Evolutionary conservation across 2,113 vertebrate genomes (phyloP).

Genomic region (Bungarus multicinctus): DNA sequence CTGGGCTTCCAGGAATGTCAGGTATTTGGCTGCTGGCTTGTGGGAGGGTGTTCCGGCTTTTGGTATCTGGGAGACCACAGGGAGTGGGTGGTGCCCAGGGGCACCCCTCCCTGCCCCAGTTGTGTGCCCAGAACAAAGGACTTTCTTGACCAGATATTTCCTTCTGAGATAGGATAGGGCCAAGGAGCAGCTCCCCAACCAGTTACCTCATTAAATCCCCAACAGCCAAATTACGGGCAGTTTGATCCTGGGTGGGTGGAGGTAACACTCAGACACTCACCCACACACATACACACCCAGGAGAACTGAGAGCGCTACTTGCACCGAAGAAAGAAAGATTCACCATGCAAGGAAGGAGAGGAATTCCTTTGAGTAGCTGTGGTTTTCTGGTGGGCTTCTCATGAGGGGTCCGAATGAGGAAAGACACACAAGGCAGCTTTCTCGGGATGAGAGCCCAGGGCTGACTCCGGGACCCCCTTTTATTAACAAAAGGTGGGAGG

Average conservation of each 20-base stretch:
- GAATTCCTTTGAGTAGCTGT: too few relatives aligned
- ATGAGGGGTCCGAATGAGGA: too few relatives aligned
- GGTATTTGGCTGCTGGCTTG: conserved; percentile 29
- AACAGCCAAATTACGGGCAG: background rate
- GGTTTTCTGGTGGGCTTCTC: too few relatives aligned
- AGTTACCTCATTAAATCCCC: background rate
- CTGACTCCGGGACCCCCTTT: too few relatives aligned
- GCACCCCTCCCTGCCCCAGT: background rate
- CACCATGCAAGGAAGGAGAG: background rate
- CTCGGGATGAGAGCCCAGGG: too few relatives aligned
- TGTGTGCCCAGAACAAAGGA: background rate
- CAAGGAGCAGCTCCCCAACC: background rate
- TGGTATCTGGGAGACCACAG: background rate
- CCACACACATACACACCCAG: background rate
- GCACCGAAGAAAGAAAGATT: background rate
- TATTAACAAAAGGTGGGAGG: too few relatives aligned
- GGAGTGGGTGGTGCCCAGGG: background rate
- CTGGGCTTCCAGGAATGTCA: conserved; percentile 39
- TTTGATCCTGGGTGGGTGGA: background rate
- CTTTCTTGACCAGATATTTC: background rate
- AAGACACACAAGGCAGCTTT: too few relatives aligned
- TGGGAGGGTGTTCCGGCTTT: background rate
- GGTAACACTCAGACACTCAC: background rate
- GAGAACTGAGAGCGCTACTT: background rate
- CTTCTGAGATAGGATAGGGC: background rate